Percentiles rank a stretch among this genome's conserved stretches.
Evolutionary conservation across 2,113 vertebrate genomes (phyloP).

Genomic region (Illadopsis cleaveri): DNA sequence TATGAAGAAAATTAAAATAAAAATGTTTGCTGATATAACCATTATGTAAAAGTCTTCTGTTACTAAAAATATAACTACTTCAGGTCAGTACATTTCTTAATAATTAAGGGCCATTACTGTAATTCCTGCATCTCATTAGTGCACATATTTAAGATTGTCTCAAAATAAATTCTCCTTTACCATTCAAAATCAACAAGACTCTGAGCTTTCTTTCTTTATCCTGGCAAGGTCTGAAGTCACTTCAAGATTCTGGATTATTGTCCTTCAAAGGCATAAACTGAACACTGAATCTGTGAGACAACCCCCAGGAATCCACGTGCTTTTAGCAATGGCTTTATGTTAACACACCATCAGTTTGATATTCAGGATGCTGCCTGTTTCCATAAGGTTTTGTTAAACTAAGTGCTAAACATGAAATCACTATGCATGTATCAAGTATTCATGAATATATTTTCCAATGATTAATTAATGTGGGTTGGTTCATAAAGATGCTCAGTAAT

Average conservation of each 20-base stretch:
- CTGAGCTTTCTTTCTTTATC: background rate
- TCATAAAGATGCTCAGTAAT: background rate
- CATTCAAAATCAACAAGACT: background rate
- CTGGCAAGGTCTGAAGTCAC: background rate
- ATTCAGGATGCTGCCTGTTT: background rate
- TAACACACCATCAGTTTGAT: background rate
- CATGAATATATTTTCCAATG: background rate
- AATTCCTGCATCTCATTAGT: background rate
- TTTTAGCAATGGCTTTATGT: background rate
- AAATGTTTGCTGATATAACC: background rate
- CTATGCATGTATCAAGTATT: background rate
- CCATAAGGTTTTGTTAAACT: background rate
- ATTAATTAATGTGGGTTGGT: background rate
- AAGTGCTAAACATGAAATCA: background rate
- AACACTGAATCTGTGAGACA: background rate
- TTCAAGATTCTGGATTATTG: background rate
- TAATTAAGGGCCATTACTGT: background rate
- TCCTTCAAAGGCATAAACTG: background rate
- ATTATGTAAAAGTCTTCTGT: background rate
- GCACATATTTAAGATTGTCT: background rate
- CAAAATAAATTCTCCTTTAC: background rate
- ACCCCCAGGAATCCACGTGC: accelerated
- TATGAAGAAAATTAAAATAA: background rate
- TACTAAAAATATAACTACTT: background rate
- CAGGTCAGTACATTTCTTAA: background rate